Evolutionary conservation across 2,888 invertebrate species (phyloP).

Genomic region (Apotomis capreana): DNA sequence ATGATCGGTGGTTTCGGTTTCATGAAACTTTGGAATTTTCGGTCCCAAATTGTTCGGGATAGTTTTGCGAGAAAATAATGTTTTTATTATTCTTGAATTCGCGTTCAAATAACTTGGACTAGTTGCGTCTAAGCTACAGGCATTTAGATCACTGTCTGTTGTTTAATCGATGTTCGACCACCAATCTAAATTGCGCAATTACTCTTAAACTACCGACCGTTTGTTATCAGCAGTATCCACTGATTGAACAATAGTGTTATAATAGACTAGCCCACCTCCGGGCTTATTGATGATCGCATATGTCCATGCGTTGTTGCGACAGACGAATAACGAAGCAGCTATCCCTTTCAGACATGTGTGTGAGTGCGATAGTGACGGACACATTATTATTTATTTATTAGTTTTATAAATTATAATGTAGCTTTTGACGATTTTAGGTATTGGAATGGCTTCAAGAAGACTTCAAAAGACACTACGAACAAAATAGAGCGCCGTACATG

Average conservation of each 20-base stretch:
- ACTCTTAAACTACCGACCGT: too few relatives aligned
- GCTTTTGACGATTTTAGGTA: constrained; percentile 77
- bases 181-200: neutral
- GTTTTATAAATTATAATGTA: neutral
- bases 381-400: too few relatives aligned
- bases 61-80: neutral
- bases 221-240: too few relatives aligned
- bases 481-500: constrained; percentile 96
- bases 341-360: too few relatives aligned
- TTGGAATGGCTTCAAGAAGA: constrained; percentile 95
- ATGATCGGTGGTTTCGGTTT: too few relatives aligned
- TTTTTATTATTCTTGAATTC: neutral
- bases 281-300: too few relatives aligned
- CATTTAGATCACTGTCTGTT: neutral
- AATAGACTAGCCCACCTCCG: too few relatives aligned
- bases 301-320: too few relatives aligned
- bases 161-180: neutral
- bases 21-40: neutral
- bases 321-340: too few relatives aligned
- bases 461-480: constrained; percentile 92
- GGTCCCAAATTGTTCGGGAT: too few relatives aligned
- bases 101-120: neutral
- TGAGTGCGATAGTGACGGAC: too few relatives aligned
- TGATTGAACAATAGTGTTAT: too few relatives aligned
- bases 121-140: neutral